phyloP scores from a whole-genome alignment of 2,888 invertebrate genomes.

The Deilephila porcellus region DNA sequence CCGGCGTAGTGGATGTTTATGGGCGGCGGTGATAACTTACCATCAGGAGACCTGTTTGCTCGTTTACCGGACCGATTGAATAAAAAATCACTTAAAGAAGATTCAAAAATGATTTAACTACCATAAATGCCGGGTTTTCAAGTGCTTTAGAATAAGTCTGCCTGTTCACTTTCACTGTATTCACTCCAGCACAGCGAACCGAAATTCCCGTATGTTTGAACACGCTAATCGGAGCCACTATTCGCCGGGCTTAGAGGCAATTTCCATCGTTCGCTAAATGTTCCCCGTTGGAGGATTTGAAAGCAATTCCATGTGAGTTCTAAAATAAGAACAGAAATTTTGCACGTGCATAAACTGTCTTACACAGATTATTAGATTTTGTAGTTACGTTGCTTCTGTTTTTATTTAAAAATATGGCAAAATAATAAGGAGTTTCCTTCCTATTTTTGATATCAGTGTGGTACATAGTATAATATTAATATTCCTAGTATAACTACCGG shows the following conservation, averaged over 20 bases:
- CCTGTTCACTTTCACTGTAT: not conserved
- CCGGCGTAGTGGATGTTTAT: no score
- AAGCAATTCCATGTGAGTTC: constrained; percentile 8
- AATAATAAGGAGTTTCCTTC: no score
- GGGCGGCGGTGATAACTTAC: no score
- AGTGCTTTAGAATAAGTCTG: not conserved
- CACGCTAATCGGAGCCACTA: constrained; percentile 10
- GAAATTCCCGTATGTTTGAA: constrained; percentile 7
- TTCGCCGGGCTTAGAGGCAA: not conserved
- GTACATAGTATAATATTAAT: no score
- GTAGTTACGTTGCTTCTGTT: not conserved
- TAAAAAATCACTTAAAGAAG: not conserved
- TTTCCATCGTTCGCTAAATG: constrained; percentile 13
- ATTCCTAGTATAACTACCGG: no score
- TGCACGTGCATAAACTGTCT: not conserved
- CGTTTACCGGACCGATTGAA: no score
- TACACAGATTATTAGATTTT: not conserved
- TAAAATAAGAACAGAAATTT: constrained; percentile 7
- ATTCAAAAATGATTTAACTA: not conserved
- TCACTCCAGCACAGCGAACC: not conserved
- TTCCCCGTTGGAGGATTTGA: constrained; percentile 12
- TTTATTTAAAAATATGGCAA: no score
- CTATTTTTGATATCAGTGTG: no score
- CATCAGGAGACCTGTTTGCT: no score
- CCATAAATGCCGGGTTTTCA: not conserved